These are phyloP conservation scores for Apamea monoglypha DNA, from an alignment of 2,888 invertebrate genomes.

Conservation along the genomic window DNA sequence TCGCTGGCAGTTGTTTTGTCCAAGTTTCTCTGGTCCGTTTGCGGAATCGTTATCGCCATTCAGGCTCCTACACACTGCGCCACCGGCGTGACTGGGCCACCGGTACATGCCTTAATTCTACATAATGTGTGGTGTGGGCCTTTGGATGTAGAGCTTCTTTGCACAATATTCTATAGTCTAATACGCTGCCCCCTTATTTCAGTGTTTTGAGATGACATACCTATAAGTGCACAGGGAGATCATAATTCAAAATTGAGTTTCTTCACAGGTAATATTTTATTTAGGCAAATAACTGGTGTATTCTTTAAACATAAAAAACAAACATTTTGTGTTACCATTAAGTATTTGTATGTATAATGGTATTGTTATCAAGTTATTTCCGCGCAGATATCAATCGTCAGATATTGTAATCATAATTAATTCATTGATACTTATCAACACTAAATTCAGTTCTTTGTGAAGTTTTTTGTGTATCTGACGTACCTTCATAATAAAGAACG, in stretches of 20 bases:
- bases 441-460: slow-evolving; percentile 73
- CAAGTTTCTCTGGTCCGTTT: neutral
- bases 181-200: neutral
- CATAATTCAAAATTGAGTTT: neutral
- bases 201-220: neutral
- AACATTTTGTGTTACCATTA: slow-evolving; percentile 36
- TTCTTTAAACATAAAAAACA: slow-evolving; percentile 1
- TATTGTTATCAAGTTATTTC: slow-evolving; percentile 78
- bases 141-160: neutral
- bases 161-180: neutral
- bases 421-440: slow-evolving; percentile 70
- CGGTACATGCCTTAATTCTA: neutral
- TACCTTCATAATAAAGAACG: slow-evolving; percentile 51
- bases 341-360: slow-evolving; percentile 57
- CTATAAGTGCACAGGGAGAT: too few species aligned
- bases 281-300: neutral
- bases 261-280: neutral
- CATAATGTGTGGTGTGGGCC: neutral
- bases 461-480: slow-evolving; percentile 72
- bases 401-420: slow-evolving; percentile 77
- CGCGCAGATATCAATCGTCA: slow-evolving; percentile 82
- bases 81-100: neutral
- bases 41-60: neutral
- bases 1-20: neutral
- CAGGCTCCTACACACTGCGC: neutral